Evolutionary conservation across 2,113 vertebrate genomes (phyloP).

Genomic region (Podarcis muralis): DNA sequence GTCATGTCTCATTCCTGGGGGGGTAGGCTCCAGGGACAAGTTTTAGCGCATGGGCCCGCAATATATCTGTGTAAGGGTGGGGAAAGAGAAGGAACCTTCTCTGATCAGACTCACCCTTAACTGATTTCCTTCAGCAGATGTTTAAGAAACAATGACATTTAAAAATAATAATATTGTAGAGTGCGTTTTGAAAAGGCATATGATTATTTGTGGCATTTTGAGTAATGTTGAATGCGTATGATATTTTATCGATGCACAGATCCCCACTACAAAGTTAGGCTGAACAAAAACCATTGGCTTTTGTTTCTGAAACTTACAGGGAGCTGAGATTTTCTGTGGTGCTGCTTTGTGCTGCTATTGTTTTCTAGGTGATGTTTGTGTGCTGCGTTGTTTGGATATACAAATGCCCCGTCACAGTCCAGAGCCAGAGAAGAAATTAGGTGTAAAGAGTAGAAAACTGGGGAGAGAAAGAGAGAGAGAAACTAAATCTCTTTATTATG

Average conservation of each 20-base stretch:
- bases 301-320: constrained; percentile 56
- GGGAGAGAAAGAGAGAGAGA: neutral
- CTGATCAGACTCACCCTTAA: neutral
- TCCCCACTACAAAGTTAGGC: constrained; percentile 11
- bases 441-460: constrained; percentile 61
- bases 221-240: neutral
- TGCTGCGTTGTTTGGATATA: constrained; percentile 57
- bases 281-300: constrained; percentile 48
- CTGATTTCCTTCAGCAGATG: neutral
- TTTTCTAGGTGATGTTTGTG: constrained; percentile 61
- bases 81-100: neutral
- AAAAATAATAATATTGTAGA: neutral
- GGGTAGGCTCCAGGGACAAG: neutral
- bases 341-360: constrained; percentile 48
- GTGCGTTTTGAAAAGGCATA: neutral
- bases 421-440: constrained; percentile 56
- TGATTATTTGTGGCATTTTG: neutral
- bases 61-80: neutral
- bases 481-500: constrained; percentile 82
- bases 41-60: neutral
- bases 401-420: constrained; percentile 56
- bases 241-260: constrained; percentile 38
- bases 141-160: neutral
- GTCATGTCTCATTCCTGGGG: too few relatives aligned
- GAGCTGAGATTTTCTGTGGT: constrained; percentile 48